Conservation (phyloP, 1,140 invertebrate species). For the Callitettix versicolor region DNA sequence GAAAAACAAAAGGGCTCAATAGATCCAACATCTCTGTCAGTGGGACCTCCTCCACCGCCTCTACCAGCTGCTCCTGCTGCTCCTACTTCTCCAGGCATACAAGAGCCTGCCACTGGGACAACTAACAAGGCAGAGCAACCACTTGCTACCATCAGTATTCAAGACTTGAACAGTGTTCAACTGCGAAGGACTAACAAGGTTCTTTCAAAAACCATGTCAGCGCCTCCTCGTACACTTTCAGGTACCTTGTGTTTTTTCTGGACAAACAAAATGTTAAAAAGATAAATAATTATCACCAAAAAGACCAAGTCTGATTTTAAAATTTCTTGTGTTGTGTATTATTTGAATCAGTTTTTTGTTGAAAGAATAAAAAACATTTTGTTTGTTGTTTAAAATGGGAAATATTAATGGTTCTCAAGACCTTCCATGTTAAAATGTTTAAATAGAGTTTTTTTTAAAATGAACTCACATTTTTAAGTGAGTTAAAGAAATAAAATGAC, state of each 20-base stretch:
- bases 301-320: too few species aligned
- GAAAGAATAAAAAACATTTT: too few species aligned
- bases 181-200: constrained; percentile 63
- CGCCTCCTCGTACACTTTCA: constrained; percentile 36
- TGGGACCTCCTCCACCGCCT: constrained; percentile 44
- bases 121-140: constrained; percentile 47
- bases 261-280: too few species aligned
- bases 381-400: too few species aligned
- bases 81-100: constrained; percentile 35
- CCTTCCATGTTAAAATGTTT: too few species aligned
- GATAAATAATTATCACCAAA: too few species aligned
- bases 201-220: constrained; percentile 65
- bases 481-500: too few species aligned
- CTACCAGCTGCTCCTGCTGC: constrained; percentile 31
- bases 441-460: too few species aligned
- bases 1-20: neutral
- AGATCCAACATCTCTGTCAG: neutral
- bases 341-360: too few species aligned
- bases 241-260: constrained; percentile 34
- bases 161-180: constrained; percentile 72
- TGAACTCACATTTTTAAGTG: too few species aligned
- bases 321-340: too few species aligned
- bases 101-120: constrained; percentile 28
- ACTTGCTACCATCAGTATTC: constrained; percentile 70
- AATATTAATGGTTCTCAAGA: too few species aligned